Evolutionary conservation across 2,113 vertebrate genomes (phyloP).

Genomic region (Panthera leo): DNA sequence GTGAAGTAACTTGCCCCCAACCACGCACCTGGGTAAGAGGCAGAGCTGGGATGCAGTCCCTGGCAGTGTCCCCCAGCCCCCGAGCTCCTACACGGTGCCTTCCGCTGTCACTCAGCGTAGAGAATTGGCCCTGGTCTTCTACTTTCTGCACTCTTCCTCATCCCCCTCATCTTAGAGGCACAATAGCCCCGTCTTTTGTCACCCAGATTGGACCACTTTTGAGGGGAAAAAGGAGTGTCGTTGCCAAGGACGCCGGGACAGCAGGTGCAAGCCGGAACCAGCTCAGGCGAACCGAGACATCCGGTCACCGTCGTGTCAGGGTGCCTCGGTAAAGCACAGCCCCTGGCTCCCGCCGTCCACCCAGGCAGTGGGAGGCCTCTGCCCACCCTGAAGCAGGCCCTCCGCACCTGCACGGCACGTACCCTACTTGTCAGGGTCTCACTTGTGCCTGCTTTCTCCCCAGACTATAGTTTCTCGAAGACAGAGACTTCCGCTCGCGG

Average conservation of each 20-base stretch:
- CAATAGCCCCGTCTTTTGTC: not conserved
- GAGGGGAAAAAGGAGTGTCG: not conserved
- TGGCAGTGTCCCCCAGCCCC: rapidly evolving
- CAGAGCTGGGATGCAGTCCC: not conserved
- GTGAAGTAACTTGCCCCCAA: rapidly evolving
- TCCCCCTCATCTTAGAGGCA: not conserved
- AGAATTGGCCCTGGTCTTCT: not conserved
- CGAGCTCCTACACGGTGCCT: rapidly evolving
- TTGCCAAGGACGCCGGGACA: not conserved
- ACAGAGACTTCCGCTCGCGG: not conserved
- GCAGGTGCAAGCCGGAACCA: rapidly evolving
- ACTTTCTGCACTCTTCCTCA: not conserved
- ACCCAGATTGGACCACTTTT: not conserved
- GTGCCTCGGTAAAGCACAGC: too few species aligned
- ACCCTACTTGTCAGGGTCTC: too few species aligned
- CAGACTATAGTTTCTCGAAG: not conserved
- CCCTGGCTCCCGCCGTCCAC: rapidly evolving
- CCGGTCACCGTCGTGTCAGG: not conserved
- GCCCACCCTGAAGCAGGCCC: not conserved
- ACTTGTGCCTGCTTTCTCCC: not conserved
- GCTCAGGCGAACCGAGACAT: not conserved
- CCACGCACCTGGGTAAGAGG: rapidly evolving
- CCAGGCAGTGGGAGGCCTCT: not conserved
- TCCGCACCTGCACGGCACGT: rapidly evolving
- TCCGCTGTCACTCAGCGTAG: rapidly evolving